These are phyloP conservation scores for Ceratina calcarata DNA, from an alignment of 1,140 invertebrate species.

Conservation along the genomic window DNA sequence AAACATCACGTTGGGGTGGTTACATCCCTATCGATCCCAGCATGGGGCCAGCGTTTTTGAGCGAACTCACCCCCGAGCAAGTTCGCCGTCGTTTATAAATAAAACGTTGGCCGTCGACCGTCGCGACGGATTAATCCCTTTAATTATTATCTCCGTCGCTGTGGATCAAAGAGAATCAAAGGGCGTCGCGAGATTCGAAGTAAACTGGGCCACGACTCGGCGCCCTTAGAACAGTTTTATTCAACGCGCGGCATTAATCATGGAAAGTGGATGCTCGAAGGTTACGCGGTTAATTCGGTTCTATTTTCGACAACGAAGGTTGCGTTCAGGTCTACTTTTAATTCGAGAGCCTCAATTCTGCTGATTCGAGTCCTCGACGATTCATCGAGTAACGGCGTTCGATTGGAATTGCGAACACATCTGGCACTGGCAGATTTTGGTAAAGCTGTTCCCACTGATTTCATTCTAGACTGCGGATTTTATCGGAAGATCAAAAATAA, in stretches of 20 bases:
- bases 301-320: conserved; percentile 9
- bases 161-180: background rate
- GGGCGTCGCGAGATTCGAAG: background rate
- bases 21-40: conserved; percentile 6
- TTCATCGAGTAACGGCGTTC: too few relatives aligned
- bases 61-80: background rate
- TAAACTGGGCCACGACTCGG: conserved; percentile 20
- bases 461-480: too few relatives aligned
- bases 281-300: conserved; percentile 25
- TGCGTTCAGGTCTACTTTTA: background rate
- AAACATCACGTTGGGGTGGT: background rate
- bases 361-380: too few relatives aligned
- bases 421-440: too few relatives aligned
- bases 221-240: conserved; percentile 12
- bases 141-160: conserved; percentile 8
- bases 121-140: background rate
- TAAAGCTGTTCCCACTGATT: too few relatives aligned
- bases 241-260: conserved; percentile 28
- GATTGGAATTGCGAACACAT: too few relatives aligned
- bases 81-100: conserved; percentile 18
- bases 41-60: background rate
- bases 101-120: background rate
- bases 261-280: conserved; percentile 19
- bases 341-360: background rate
- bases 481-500: too few relatives aligned